These are phyloP conservation scores for Leptinotarsa haldemani DNA, from an alignment of 2,888 invertebrate genomes.

Conservation along the genomic window DNA sequence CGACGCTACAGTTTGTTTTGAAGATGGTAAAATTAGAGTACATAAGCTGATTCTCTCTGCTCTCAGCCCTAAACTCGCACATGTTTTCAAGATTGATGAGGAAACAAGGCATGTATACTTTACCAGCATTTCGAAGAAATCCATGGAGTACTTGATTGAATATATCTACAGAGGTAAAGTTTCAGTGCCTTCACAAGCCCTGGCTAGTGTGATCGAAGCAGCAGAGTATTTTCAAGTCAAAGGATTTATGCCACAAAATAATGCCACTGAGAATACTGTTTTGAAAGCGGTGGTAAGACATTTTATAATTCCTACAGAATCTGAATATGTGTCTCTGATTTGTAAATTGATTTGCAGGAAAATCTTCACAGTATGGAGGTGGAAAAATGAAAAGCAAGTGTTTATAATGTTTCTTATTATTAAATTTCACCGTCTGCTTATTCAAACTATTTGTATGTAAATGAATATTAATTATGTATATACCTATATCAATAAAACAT, in stretches of 20 bases:
- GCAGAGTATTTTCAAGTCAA: neutral
- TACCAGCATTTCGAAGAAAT: neutral
- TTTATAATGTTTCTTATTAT: too few relatives aligned
- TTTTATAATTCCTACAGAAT: too few relatives aligned
- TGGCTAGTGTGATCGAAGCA: neutral
- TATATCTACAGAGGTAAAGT: neutral
- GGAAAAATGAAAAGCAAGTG: too few relatives aligned
- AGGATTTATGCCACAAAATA: neutral
- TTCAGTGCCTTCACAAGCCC: neutral
- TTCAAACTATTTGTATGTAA: too few relatives aligned
- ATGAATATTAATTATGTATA: too few relatives aligned
- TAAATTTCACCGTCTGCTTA: too few relatives aligned
- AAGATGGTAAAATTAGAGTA: neutral
- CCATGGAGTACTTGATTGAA: neutral
- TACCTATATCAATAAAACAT: too few relatives aligned
- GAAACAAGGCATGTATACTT: neutral
- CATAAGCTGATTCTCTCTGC: slow-evolving; percentile 2
- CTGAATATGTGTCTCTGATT: too few relatives aligned
- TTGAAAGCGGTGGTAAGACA: too few relatives aligned
- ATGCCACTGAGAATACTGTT: too few relatives aligned
- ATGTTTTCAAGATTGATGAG: neutral
- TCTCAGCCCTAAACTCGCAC: neutral
- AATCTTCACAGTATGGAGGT: too few relatives aligned
- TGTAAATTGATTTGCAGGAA: too few relatives aligned
- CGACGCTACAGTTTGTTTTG: neutral